Base-by-base conservation (phyloP, 2,888 invertebrate species). In the Vesta saturnalis region DNA sequence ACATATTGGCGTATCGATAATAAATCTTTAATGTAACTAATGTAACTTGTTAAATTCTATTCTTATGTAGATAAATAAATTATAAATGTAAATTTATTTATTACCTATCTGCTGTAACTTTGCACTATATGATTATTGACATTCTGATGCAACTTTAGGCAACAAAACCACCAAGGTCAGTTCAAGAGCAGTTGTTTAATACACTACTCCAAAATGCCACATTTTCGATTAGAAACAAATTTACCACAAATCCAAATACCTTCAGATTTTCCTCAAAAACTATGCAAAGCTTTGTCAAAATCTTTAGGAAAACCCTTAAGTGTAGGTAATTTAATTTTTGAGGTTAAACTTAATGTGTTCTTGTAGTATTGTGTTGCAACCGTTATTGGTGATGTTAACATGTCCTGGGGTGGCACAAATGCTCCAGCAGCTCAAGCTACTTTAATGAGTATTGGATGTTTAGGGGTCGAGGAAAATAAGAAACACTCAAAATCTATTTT, bases 381-480 rank as follows among this genome's bases (percentile, higher is more conserved):
- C 0, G 85, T 90, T 4, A 84, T 88, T 23, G 86, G 89, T 0
- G 89, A 87, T 74, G 83, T 87, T n/a, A 79, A 80, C 68, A 90
- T 92, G 89, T 86, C 86, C 55, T 91, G 89, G 82, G 90, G 89
- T 12, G 91, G 91, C 1, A 85, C 85, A 1, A 86, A 84, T 22
- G 89, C 87, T 3, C 90, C 91, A 0, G 90, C 90, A 77, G 92
- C 88, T 2, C 86, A 87, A 72, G 89, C 88, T 1, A 87, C 86
- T 52, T 80, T 92, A 2, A 88, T 89, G 87, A 90, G 91, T 52
- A 91, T 92, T 72, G 92, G 92, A 12, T 84, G 86, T 2, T 83
- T 92, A 6, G 91, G 91, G 0, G 86, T 88, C 1, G 87, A 87
- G 56, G 87, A 89, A 75, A 92, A 92, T 78, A 91, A 89, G 75